phyloP scores from a whole-genome alignment of 2,113 vertebrate genomes.

The Noturus placidus region DNA sequence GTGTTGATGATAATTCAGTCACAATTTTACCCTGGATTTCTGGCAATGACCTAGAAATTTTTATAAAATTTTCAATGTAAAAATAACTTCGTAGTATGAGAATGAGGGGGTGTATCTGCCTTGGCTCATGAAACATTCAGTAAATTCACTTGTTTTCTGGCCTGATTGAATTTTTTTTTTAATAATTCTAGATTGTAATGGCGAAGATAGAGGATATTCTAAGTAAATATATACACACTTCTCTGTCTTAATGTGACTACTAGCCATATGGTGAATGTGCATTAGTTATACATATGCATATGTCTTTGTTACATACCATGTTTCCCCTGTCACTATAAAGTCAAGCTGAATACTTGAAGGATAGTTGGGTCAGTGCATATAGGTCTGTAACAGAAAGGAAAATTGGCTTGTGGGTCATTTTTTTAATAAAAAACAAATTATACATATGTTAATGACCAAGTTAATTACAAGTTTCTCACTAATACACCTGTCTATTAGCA shows the following conservation, averaged over 20 bases:
- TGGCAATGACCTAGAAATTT: constrained; percentile 44
- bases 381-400: not conserved
- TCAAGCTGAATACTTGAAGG: not conserved
- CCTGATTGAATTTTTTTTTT: not conserved
- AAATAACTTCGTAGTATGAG: constrained; percentile 47
- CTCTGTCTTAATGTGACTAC: not conserved
- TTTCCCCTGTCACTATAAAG: not conserved
- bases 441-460: not conserved
- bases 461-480: not conserved
- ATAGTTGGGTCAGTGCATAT: not conserved
- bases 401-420: not conserved
- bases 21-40: not conserved
- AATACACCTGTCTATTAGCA: not conserved
- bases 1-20: constrained; percentile 6
- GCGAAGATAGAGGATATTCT: not conserved
- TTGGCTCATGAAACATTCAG: constrained; percentile 46
- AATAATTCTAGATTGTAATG: not conserved
- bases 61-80: constrained; percentile 54
- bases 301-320: too few species aligned
- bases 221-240: not conserved
- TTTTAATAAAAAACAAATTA: not conserved
- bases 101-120: constrained; percentile 43
- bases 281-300: too few species aligned
- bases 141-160: constrained; percentile 18
- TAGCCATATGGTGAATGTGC: not conserved